A percentile compares a stretch with the other conserved stretches of the same genome.
Conservation (phyloP, 2,797 vertebrate species). For the Carduelis carduelis region DNA sequence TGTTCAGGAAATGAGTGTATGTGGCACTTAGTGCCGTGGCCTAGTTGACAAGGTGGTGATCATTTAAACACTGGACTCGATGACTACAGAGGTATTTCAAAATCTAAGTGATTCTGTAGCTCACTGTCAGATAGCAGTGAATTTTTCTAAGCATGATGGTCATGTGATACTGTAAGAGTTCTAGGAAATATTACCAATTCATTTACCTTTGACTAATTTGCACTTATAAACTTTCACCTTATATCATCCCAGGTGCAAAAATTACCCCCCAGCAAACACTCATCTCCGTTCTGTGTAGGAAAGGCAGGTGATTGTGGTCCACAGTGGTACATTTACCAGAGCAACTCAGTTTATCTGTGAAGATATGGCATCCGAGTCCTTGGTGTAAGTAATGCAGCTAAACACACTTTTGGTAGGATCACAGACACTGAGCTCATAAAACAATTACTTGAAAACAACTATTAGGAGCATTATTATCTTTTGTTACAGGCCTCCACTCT, state of each 20-base stretch:
- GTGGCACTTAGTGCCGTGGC: not conserved
- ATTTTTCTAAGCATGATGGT: not conserved
- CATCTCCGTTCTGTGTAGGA: not conserved
- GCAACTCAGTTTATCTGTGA: not conserved
- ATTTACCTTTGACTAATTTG: not conserved
- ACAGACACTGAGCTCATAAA: not conserved
- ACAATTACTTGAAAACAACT: not conserved
- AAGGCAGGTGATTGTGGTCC: not conserved
- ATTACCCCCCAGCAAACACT: not conserved
- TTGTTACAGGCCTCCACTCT: not conserved
- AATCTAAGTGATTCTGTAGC: not conserved
- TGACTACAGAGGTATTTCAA: not conserved
- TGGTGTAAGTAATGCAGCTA: rapidly evolving
- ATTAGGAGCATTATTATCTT: not conserved
- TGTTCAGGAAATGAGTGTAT: not conserved
- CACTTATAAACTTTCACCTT: not conserved
- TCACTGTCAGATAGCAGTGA: not conserved
- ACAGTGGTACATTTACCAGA: not conserved
- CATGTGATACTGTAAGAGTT: not conserved
- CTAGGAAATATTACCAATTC: not conserved
- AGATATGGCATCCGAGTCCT: not conserved
- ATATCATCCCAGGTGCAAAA: not conserved
- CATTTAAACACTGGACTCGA: not conserved
- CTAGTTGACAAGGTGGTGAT: not conserved
- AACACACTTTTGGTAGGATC: not conserved